phyloP scores from a whole-genome alignment of 2,113 vertebrate genomes.

The Mugil cephalus region DNA sequence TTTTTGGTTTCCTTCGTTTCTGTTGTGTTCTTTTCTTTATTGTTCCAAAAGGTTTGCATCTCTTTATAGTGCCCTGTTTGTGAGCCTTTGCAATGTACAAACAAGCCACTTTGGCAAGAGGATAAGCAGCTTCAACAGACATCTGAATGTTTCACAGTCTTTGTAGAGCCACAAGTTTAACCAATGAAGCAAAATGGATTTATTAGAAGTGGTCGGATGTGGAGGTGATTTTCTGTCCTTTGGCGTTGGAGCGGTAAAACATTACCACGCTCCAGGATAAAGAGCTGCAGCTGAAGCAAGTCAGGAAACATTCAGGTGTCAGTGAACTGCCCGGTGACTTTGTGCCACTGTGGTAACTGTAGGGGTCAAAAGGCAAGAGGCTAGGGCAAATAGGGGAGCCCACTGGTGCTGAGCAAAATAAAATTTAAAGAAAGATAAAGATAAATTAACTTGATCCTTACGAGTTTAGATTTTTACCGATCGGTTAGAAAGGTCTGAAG shows the following conservation, averaged over 20 bases:
- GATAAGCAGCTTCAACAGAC: slow-evolving; percentile 77
- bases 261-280: too few species aligned
- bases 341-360: slow-evolving; percentile 83
- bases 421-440: neutral
- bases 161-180: slow-evolving; percentile 24
- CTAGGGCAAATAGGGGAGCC: slow-evolving; percentile 76
- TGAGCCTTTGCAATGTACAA: slow-evolving; percentile 81
- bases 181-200: slow-evolving; percentile 9
- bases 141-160: slow-evolving; percentile 80
- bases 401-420: slow-evolving; percentile 14
- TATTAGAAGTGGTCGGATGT: neutral
- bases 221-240: neutral
- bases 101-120: slow-evolving; percentile 80
- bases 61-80: slow-evolving; percentile 83
- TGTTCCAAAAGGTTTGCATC: slow-evolving; percentile 81
- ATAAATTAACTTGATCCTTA: slow-evolving; percentile 2
- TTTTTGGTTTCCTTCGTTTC: slow-evolving; percentile 52
- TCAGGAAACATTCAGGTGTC: slow-evolving; percentile 81
- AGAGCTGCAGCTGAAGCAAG: neutral
- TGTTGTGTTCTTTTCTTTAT: slow-evolving; percentile 59
- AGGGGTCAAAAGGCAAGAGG: slow-evolving; percentile 86
- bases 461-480: slow-evolving; percentile 1
- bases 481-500: slow-evolving; percentile 13
- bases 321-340: slow-evolving; percentile 78
- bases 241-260: neutral